Evolutionary conservation across 2,113 vertebrate genomes (phyloP).

Genomic region (Benitochromis conjunctus): DNA sequence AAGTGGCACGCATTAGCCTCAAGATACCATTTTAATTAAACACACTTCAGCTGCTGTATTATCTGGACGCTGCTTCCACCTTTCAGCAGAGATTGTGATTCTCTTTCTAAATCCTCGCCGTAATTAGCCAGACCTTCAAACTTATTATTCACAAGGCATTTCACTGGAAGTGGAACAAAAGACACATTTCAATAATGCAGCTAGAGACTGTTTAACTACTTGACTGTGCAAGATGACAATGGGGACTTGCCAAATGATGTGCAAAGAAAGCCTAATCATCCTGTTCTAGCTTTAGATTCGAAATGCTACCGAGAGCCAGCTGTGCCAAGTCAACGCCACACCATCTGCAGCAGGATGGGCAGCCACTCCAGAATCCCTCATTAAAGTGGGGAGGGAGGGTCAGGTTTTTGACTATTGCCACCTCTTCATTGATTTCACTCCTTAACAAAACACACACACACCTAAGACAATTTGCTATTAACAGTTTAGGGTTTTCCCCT

Average conservation of each 20-base stretch:
- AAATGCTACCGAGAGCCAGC: conserved; percentile 14
- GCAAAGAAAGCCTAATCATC: conserved; percentile 29
- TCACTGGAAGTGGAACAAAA: conserved; percentile 23
- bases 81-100: neutral
- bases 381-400: neutral
- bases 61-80: neutral
- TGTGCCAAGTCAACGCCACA: conserved; percentile 20
- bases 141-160: neutral
- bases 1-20: neutral
- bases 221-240: conserved; percentile 16
- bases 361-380: neutral
- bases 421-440: neutral
- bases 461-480: neutral
- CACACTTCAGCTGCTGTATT: neutral
- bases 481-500: neutral
- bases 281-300: conserved; percentile 30
- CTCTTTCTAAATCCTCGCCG: neutral
- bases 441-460: neutral
- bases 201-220: conserved; percentile 23
- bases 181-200: conserved; percentile 21
- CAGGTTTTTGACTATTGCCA: neutral
- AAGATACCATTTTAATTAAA: neutral
- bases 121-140: neutral
- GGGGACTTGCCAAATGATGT: conserved; percentile 26
- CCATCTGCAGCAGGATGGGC: conserved; percentile 26